Evolutionary conservation across 2,888 invertebrate genomes (phyloP), one percentile per base, ranked within the genome.

Genomic region (Altica lythri): DNA sequence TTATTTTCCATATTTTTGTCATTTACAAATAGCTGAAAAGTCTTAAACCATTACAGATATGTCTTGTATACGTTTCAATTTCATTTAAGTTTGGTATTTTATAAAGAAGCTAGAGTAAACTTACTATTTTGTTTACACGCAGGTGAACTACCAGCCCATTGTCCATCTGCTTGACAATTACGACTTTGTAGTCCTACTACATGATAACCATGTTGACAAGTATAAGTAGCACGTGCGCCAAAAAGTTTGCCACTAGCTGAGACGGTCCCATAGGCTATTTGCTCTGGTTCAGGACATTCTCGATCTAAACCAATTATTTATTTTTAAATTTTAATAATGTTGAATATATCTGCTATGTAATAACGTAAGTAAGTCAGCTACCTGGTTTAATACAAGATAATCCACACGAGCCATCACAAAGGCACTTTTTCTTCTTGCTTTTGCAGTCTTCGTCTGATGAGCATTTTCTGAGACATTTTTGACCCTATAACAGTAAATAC

Each of bases 331-430:
- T 4, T 5, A 4, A 30, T 13, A 32, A 6, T n/a, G n/a, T n/a
- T n/a, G n/a, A n/a, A n/a, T n/a, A n/a, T n/a, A n/a, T n/a, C n/a
- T n/a, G n/a, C n/a, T n/a, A n/a, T n/a, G n/a, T n/a, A n/a, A n/a
- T n/a, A n/a, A n/a, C n/a, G n/a, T n/a, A n/a, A n/a, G n/a, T n/a
- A n/a, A n/a, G n/a, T n/a, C n/a, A n/a, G n/a, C 81, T 68, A 94
- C 95, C 92, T 75, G 95, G 95, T 75, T 97, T 96, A 65, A 98
- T 95, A 77, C 98, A 99, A 47, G 95, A 95, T 86, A 94, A 89
- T 52, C 98, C 98, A 72, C 98, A 98, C 1, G 89, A 86, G 40
- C 96, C 97, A 73, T 99, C 98, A 74, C 98, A 99, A 59, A 95
- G 83, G 73, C 98, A 99, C 73, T 94, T 90, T 79, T 96, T 95